phyloP scores from a whole-genome alignment of 2,888 invertebrate species.

The Pterostichus madidus region DNA sequence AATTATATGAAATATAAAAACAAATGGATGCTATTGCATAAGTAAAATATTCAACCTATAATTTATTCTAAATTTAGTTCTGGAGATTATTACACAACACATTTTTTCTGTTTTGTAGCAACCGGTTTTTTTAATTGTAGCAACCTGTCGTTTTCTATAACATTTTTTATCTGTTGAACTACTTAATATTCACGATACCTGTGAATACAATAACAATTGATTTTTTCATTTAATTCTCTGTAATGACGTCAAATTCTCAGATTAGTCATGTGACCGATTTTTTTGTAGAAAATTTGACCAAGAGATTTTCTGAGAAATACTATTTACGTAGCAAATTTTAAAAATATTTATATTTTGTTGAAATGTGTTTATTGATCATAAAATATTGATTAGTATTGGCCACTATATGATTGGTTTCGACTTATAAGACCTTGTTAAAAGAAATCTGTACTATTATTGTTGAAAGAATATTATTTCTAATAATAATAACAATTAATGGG shows the following conservation, averaged over 20 bases:
- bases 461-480: background rate
- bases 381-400: background rate
- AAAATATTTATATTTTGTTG: background rate
- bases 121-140: constrained; percentile 29
- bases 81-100: constrained; percentile 7
- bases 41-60: background rate
- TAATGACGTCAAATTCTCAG: constrained; percentile 34
- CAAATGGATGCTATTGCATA: background rate
- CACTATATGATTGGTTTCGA: background rate
- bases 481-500: constrained; percentile 9
- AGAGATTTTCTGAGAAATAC: constrained; percentile 17
- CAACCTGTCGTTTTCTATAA: constrained; percentile 46
- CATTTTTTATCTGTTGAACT: constrained; percentile 43
- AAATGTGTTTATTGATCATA: constrained; percentile 1
- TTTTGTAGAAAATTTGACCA: background rate
- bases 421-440: background rate
- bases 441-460: constrained; percentile 1
- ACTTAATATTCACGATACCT: constrained; percentile 24
- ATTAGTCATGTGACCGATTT: constrained; percentile 33
- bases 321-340: background rate
- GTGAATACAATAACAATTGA: constrained; percentile 1
- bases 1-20: no score
- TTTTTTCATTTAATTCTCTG: background rate
- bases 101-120: constrained; percentile 34
- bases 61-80: constrained; percentile 41